Conservation (phyloP, 2,113 vertebrate genomes). For the Toxotes chatareus region DNA sequence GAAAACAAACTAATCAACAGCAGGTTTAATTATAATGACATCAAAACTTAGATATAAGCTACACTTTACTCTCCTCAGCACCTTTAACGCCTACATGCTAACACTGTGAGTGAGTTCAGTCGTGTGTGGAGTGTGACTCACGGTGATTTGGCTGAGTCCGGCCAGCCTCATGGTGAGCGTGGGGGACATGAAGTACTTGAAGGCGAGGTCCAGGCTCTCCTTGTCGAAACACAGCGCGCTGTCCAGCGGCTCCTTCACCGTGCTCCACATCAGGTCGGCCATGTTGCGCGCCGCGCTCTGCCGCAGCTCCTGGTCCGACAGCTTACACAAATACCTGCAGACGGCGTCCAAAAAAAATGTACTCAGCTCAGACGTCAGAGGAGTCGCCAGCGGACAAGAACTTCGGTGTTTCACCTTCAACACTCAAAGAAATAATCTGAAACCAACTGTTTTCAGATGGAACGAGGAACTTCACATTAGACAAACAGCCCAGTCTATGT, state of each 20-base stretch:
- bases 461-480: too few relatives aligned
- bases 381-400: too few relatives aligned
- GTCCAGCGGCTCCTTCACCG: slow-evolving; percentile 98
- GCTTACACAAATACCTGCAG: slow-evolving; percentile 95
- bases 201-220: slow-evolving; percentile 98
- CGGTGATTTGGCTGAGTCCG: slow-evolving; percentile 98
- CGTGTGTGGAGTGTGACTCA: slow-evolving; percentile 75
- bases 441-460: not conserved
- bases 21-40: too few relatives aligned
- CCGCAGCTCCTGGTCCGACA: slow-evolving; percentile 98
- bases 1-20: too few relatives aligned
- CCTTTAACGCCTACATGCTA: too few relatives aligned
- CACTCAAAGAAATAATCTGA: not conserved
- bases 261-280: slow-evolving; percentile 99
- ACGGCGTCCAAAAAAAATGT: not conserved
- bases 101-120: too few relatives aligned
- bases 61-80: too few relatives aligned
- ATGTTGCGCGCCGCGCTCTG: slow-evolving; percentile 98
- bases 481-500: too few relatives aligned
- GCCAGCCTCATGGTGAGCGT: slow-evolving; percentile 99
- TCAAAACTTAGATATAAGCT: too few relatives aligned
- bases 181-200: slow-evolving; percentile 99
- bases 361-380: not conserved
- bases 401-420: too few relatives aligned
- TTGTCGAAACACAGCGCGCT: slow-evolving; percentile 98